Percentiles rank a stretch among this genome's conserved stretches.
Conservation (phyloP, 2,797 vertebrate genomes). For the Lacerta agilis region DNA sequence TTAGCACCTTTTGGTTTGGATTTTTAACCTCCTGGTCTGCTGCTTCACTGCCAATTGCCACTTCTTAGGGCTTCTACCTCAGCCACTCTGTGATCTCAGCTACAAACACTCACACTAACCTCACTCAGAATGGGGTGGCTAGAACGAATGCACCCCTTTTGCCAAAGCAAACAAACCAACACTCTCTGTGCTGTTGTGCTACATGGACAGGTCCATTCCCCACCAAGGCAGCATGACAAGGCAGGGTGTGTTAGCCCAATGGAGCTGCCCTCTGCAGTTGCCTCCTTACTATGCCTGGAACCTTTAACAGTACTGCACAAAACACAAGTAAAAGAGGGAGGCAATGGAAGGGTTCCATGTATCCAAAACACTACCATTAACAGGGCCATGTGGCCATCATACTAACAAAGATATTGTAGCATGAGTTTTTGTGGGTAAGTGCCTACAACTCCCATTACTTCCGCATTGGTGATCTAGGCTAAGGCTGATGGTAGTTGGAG, state of each 20-base stretch:
- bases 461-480: not conserved
- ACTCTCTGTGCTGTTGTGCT: too few species aligned
- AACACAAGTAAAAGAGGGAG: not conserved
- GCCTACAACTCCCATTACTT: not conserved
- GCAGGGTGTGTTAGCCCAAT: not conserved
- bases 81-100: too few species aligned
- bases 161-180: not conserved
- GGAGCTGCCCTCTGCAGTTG: not conserved
- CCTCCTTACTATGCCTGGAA: not conserved
- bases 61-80: too few species aligned
- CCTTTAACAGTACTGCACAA: not conserved
- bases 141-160: not conserved
- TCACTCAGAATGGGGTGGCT: not conserved
- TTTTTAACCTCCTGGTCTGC: too few species aligned
- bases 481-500: not conserved
- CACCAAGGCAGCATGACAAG: not conserved
- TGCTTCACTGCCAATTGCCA: too few species aligned
- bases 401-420: not conserved
- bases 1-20: too few species aligned
- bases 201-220: not conserved
- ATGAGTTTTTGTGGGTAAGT: not conserved
- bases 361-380: not conserved
- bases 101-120: not conserved
- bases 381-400: not conserved
- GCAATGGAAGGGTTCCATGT: not conserved